Evolutionary conservation across 1,140 invertebrate species (phyloP), one percentile per base, ranked within the genome.

Genomic region (Hetaerina americana): DNA sequence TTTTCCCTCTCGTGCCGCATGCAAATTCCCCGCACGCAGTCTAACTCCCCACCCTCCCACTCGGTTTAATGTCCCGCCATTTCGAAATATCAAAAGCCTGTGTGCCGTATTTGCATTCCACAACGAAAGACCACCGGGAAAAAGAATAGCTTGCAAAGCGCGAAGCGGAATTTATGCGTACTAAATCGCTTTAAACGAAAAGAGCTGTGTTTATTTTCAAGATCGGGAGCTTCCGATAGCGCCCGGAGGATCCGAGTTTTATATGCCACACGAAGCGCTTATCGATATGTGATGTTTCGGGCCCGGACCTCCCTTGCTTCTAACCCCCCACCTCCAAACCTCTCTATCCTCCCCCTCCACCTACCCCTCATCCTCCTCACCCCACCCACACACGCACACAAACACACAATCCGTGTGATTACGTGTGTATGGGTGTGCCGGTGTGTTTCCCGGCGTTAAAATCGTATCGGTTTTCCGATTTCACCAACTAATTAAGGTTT

Each of bases 41-140:
- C n/a, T n/a, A n/a, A 57, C 40, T 57, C 40, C 40, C 15, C 22
- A 68, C 71, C 31, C 68, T 24, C 70, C 71, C 73, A 74, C 73
- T 67, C 76, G 68, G 75, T 69, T 75, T 76, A 57, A 57, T 57
- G 40, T n/a, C 40, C 40, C 40, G 22, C 40, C 22, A 57, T 57
- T 57, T 57, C 40, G 40, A 57, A 57, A 57, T 57, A 57, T 57
- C 40, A 2, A 57, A 57, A 12, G 15, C 15, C 40, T 12, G 40
- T 5, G 40, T 1, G n/a, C 40, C 40, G 40, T 57, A 57, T 57
- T 57, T 57, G 40, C 40, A 57, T 57, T 57, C 40, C 40, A n/a
- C n/a, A n/a, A n/a, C 10, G 40, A 10, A 40, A 40, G 18, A 18
- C 31, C 40, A 12, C 1, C 10, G 40, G 40, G 22, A 57, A 57